Evolutionary conservation across 2,888 invertebrate genomes (phyloP).

Genomic region (Mylabris sibirica): DNA sequence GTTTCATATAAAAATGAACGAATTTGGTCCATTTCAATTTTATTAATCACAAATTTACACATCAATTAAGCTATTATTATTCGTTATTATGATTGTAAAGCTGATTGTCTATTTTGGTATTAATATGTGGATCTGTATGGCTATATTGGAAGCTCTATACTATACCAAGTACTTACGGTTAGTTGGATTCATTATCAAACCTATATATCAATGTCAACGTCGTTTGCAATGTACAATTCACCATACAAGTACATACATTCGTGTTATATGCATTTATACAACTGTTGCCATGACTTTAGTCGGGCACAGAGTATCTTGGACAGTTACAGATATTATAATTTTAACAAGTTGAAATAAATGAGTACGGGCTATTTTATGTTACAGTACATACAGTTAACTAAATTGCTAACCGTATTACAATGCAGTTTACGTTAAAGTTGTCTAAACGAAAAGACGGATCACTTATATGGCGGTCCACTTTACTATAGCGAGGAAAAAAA

Average conservation of each 20-base stretch:
- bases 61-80: neutral
- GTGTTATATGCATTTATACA: neutral
- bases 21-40: too few relatives aligned
- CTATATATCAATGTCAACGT: neutral
- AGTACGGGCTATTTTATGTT: neutral
- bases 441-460: neutral
- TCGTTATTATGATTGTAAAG: neutral
- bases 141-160: neutral
- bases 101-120: neutral
- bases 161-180: neutral
- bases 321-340: conserved; percentile 1
- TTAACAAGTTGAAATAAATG: neutral
- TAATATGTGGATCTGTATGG: neutral
- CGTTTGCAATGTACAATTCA: neutral
- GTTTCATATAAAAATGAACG: neutral
- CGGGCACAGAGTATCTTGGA: neutral
- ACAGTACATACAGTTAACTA: neutral
- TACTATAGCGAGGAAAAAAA: too few relatives aligned
- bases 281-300: neutral
- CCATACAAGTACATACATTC: neutral
- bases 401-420: neutral
- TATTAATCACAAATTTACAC: neutral
- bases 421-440: neutral
- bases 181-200: conserved; percentile 5
- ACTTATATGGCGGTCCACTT: neutral